A percentile compares a stretch with the other conserved stretches of the same genome.
Conservation (phyloP, 2,113 vertebrate species). For the Coturnix japonica region DNA sequence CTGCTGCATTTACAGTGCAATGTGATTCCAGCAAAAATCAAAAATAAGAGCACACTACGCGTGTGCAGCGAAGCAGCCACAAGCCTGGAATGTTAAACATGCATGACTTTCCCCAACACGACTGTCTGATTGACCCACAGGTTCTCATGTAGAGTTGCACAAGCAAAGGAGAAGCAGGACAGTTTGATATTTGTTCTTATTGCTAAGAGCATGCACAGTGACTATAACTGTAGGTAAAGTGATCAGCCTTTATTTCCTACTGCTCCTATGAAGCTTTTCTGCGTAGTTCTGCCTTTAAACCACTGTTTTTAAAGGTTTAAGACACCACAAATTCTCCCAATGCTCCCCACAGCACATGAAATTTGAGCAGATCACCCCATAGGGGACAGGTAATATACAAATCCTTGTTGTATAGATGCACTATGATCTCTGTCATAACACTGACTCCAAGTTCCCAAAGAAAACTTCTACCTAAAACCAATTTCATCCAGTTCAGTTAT, state of each 20-base stretch:
- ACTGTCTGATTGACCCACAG: background rate
- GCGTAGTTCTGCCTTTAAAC: background rate
- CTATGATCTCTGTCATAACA: background rate
- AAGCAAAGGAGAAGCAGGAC: background rate
- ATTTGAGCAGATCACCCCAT: background rate
- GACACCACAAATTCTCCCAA: background rate
- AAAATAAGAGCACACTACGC: background rate
- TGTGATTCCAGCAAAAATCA: background rate
- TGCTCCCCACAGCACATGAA: background rate
- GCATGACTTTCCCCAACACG: background rate
- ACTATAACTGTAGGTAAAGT: background rate
- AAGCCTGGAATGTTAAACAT: background rate
- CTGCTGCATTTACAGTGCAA: background rate
- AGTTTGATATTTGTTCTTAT: background rate
- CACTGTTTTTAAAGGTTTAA: background rate
- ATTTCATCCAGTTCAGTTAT: background rate
- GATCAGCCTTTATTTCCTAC: accelerated
- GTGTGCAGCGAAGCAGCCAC: background rate
- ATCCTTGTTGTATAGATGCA: background rate
- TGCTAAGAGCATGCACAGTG: background rate
- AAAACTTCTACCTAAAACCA: background rate
- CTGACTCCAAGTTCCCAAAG: background rate
- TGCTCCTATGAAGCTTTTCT: background rate
- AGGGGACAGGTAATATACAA: background rate
- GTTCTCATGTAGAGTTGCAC: background rate